Base-by-base conservation (phyloP, 2,888 invertebrate species). In the Nemoura dubitans region DNA sequence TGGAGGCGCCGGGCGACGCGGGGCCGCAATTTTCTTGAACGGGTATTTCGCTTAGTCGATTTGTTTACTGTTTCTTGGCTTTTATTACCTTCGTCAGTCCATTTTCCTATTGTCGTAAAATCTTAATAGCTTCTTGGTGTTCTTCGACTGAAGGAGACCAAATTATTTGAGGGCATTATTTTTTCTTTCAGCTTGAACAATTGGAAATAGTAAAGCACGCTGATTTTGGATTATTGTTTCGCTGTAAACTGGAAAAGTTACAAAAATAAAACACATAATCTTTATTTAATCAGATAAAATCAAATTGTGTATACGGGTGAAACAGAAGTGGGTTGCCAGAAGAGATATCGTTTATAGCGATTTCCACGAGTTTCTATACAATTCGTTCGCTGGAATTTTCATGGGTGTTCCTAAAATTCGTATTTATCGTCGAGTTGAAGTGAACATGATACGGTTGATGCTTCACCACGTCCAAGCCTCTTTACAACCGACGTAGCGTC, bases 391-490 rank as follows among this genome's bases (percentile, higher is more conserved):
- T 59, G 2, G 59, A 21, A 59, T 59, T 59, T 59, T 21, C 59
- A 59, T 59, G 21, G 59, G 14, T n/a, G 2, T 59, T 10, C 59
- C 59, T 59, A 21, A 59, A 59, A 59, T 59, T 59, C 59, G 59
- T 59, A 21, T 59, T 59, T 10, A 59, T 59, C 59, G 21, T 59
- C 21, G 59, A 59, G 59, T 59, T 36, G 59, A 21, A 59, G 59
- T 59, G 59, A 59, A 59, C 59, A 59, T 1, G 21, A 59, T 59
- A 59, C 59, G 59, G 6, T 59, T 59, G 14, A 59, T 59, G 21
- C 59, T 59, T 59, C 59, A 59, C 59, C 59, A 59, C 59, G 59
- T 59, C 59, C 59, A 59, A 59, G 21, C 59, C 59, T 59, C 59
- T 59, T 59, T 59, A 59, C 59, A 21, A 59, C 16, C 59, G 59